These are phyloP conservation scores for Oryzias celebensis DNA, from an alignment of 2,113 vertebrate species.

Conservation along the genomic window DNA sequence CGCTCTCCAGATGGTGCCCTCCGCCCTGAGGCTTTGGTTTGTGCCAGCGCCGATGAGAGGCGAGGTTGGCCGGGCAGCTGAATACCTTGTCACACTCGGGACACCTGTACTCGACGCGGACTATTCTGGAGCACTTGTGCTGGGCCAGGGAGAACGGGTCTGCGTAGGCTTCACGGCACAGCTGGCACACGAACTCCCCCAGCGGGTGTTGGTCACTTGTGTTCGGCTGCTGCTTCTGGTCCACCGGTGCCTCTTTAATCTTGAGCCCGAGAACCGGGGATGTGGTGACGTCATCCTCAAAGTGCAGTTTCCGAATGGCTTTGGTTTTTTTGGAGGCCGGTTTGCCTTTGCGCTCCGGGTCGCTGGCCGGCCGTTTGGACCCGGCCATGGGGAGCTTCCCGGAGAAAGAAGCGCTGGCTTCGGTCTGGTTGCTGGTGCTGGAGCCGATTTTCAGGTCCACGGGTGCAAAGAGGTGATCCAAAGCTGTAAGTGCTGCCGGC, in stretches of 20 bases:
- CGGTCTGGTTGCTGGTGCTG: constrained; percentile 48
- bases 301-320: constrained; percentile 86
- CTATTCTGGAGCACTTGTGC: constrained; percentile 94
- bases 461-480: constrained; percentile 72
- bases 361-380: constrained; percentile 66
- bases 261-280: constrained; percentile 91
- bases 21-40: constrained; percentile 81
- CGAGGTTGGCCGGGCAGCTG: constrained; percentile 95
- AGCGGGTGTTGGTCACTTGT: constrained; percentile 63
- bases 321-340: constrained; percentile 84
- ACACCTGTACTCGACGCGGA: constrained; percentile 96
- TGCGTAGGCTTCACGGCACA: constrained; percentile 91
- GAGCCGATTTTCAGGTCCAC: constrained; percentile 77
- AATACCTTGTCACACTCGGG: constrained; percentile 97
- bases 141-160: constrained; percentile 93
- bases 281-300: constrained; percentile 92
- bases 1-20: constrained; percentile 41
- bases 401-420: too few species aligned
- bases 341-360: constrained; percentile 71
- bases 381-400: constrained; percentile 31
- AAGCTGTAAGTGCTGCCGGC: constrained; percentile 69
- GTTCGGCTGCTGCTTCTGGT: constrained; percentile 73
- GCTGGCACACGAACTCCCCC: constrained; percentile 94
- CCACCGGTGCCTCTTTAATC: constrained; percentile 85
- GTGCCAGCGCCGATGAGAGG: constrained; percentile 96